Evolutionary conservation across 2,888 invertebrate genomes (phyloP), one percentile per base, ranked within the genome.

Genomic region (Xylota sylvarum): DNA sequence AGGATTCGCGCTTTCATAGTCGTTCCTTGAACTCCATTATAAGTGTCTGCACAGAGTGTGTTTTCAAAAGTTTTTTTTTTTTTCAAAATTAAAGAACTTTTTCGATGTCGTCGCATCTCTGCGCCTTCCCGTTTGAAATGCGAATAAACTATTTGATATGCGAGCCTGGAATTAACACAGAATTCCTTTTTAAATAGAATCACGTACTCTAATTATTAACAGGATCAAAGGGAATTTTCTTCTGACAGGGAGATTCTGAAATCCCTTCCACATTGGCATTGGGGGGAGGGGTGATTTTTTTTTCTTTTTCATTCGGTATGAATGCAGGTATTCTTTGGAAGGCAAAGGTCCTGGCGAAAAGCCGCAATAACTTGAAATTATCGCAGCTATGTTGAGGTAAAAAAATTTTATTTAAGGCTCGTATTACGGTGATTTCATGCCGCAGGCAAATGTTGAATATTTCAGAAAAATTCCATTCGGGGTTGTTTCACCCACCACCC

Each of bases 191-290:
- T 73, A 86, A 86, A 86, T 78, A 82, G 77, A 86, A 86, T 81
- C 86, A 86, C 86, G 86, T 86, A 86, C 86, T 82, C 73, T 82
- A 78, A 82, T 86, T 86, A 86, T 78, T 72, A 73, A 82, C 73
- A 82, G 86, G 86, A 86, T 86, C 86, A 86, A 86, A 86, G 86
- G 73, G 58, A 86, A 80, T 67, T 78, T 70, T 19, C 37, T 52
- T 40, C 50, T 67, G 73, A 27, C 43, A 14, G 27, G 32, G 65
- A 35, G 48, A 58, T 46, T 58, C 3, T 5, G 43, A 69, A 69
- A 56, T 56, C 67, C 52, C 43, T 50, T 23, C 23, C 27, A 14
- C 52, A 48, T 3, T 2, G 23, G 14, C 35, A 12, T 35, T 30
- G 12, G 32, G 37, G n/a, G n/a, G 23, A 23, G 23, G 23, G 73